Percentiles rank a stretch among this genome's conserved stretches.
Conservation (phyloP, 2,113 vertebrate genomes). For the Turdus rufiventris region DNA sequence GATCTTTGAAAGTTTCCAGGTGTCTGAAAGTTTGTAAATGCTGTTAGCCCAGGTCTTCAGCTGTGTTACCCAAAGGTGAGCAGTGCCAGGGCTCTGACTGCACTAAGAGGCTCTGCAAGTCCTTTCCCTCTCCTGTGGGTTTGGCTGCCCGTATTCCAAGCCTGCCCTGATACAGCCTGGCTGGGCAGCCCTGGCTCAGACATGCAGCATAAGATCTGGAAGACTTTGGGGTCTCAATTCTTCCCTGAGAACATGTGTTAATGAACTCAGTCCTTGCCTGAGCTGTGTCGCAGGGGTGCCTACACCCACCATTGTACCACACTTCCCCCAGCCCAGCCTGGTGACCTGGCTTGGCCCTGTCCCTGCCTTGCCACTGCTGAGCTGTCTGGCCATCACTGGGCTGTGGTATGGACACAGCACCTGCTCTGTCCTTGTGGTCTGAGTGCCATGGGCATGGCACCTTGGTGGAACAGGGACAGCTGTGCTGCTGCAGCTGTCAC, state of each 20-base stretch:
- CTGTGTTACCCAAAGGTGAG: not conserved
- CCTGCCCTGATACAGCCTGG: not conserved
- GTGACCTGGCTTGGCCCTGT: not conserved
- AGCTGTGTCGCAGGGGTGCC: rapidly evolving
- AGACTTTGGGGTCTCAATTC: rapidly evolving
- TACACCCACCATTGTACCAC: not conserved
- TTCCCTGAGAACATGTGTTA: not conserved
- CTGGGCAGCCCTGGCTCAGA: not conserved
- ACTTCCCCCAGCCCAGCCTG: not conserved
- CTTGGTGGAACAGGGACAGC: rapidly evolving
- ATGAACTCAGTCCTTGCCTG: not conserved
- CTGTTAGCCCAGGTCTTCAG: not conserved
- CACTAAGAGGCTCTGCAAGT: not conserved
- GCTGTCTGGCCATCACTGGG: not conserved
- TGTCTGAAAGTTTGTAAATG: not conserved
- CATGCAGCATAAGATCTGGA: not conserved
- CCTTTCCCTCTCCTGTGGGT: not conserved
- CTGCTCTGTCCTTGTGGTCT: not conserved
- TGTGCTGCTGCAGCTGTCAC: not conserved
- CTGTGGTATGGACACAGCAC: not conserved
- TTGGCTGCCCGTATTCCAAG: not conserved
- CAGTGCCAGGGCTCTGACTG: not conserved
- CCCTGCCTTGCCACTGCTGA: not conserved
- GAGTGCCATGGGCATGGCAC: not conserved
- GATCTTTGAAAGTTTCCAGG: not conserved